Percentiles rank a stretch among this genome's conserved stretches.
Conservation (phyloP, 2,888 invertebrate genomes). For the Mimumesa dahlbomi region DNA sequence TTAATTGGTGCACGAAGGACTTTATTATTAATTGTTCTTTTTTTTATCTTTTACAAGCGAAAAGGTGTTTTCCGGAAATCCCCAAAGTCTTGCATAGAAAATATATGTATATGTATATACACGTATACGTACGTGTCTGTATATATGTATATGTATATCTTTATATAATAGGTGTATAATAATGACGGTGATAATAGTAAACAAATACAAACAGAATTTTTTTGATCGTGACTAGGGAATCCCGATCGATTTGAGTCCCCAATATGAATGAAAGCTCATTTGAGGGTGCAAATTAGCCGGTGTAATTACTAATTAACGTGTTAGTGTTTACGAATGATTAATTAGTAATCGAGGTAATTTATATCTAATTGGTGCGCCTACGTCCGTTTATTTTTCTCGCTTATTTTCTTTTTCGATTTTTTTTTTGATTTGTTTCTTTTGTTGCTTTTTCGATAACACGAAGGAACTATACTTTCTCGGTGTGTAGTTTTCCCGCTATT, state of each 20-base stretch:
- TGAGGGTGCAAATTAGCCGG: slow-evolving; percentile 38
- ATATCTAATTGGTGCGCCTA: slow-evolving; percentile 48
- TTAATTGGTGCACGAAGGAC: neutral
- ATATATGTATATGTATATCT: slow-evolving; percentile 29
- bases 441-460: slow-evolving; percentile 47
- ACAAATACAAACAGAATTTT: neutral
- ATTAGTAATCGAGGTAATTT: neutral
- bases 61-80: slow-evolving; percentile 35
- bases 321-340: neutral
- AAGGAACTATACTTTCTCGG: slow-evolving; percentile 41
- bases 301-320: slow-evolving; percentile 18
- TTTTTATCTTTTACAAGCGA: neutral
- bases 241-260: slow-evolving; percentile 56
- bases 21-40: neutral
- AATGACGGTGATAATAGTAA: slow-evolving; percentile 24
- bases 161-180: slow-evolving; percentile 46
- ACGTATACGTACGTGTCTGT: slow-evolving; percentile 33
- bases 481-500: slow-evolving; percentile 4
- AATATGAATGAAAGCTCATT: slow-evolving; percentile 53
- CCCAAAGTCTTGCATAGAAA: slow-evolving; percentile 59
- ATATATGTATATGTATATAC: slow-evolving; percentile 49
- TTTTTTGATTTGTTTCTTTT: too few relatives aligned
- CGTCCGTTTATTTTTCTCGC: slow-evolving; percentile 36
- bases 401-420: too few relatives aligned
- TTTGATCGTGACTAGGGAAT: slow-evolving; percentile 9